phyloP scores from a whole-genome alignment of 2,888 invertebrate species.

The Noctua comes region DNA sequence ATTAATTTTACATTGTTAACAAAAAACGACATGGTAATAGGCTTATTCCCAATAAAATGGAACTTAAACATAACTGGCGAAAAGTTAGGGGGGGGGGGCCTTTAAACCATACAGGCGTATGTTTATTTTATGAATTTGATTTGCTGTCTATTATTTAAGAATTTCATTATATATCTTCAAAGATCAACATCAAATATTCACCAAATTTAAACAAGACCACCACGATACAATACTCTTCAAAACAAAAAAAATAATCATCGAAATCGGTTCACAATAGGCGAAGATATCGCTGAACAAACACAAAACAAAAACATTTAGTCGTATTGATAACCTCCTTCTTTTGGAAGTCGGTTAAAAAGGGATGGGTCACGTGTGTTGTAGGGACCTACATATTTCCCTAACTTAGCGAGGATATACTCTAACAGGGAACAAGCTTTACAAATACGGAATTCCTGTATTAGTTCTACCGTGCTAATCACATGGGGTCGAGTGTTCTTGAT shows the following conservation, averaged over 20 bases:
- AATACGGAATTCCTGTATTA: constrained; percentile 18
- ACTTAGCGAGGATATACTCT: neutral
- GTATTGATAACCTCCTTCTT: neutral
- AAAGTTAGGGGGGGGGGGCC: too few relatives aligned
- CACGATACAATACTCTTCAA: neutral
- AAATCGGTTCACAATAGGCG: neutral
- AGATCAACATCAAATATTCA: too few relatives aligned
- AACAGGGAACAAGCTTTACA: neutral
- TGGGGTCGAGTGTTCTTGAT: constrained; percentile 45
- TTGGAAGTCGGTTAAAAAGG: neutral
- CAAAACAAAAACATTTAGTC: neutral
- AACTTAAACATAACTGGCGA: too few relatives aligned
- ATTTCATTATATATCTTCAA: too few relatives aligned
- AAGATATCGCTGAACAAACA: neutral
- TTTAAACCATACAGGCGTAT: too few relatives aligned
- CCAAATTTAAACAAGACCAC: too few relatives aligned
- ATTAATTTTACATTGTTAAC: too few relatives aligned
- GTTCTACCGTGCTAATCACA: constrained; percentile 24
- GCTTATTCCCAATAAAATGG: too few relatives aligned
- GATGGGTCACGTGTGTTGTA: neutral
- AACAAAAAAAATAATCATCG: neutral
- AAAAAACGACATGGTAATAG: too few relatives aligned
- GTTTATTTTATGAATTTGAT: too few relatives aligned
- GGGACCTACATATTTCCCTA: neutral
- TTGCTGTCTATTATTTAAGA: too few relatives aligned